These are phyloP conservation scores for Drosophila emarginata DNA, from an alignment of 2,888 invertebrate genomes.

Conservation along the genomic window DNA sequence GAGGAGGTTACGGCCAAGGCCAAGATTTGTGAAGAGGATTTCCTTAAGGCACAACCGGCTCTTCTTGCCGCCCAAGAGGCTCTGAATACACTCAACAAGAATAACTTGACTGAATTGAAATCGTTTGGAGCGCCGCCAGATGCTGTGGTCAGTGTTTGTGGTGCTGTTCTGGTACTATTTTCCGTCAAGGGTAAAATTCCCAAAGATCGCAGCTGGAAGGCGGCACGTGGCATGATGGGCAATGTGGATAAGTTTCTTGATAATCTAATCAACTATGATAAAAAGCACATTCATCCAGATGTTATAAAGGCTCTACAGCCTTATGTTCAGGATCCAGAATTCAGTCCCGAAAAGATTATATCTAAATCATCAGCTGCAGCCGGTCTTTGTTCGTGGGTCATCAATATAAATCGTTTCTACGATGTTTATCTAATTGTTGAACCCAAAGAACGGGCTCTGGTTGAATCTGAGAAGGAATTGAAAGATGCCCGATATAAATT, in stretches of 20 bases:
- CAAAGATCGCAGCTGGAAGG: constrained; percentile 96
- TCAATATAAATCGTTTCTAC: constrained; percentile 94
- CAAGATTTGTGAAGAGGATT: constrained; percentile 93
- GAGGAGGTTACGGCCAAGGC: constrained; percentile 93
- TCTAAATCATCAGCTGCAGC: constrained; percentile 95
- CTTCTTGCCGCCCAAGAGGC: constrained; percentile 94
- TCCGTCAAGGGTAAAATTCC: constrained; percentile 91
- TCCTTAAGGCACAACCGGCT: constrained; percentile 95
- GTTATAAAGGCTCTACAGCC: constrained; percentile 90
- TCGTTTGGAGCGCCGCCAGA: constrained; percentile 96
- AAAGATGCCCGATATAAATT: constrained; percentile 91
- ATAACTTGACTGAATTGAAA: constrained; percentile 95
- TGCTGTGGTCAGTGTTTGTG: constrained; percentile 92
- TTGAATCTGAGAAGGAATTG: constrained; percentile 92
- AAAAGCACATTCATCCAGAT: constrained; percentile 95
- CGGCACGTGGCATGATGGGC: constrained; percentile 94
- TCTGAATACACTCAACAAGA: constrained; percentile 95
- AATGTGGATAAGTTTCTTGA: constrained; percentile 94
- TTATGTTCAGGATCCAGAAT: constrained; percentile 87
- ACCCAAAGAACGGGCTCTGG: constrained; percentile 93
- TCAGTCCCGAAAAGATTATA: constrained; percentile 91
- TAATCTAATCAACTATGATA: constrained; percentile 93
- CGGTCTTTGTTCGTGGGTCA: constrained; percentile 96
- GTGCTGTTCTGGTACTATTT: constrained; percentile 94
- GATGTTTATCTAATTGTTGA: constrained; percentile 95